Conservation (phyloP, 2,888 invertebrate genomes). For the Philereme vetulata region DNA sequence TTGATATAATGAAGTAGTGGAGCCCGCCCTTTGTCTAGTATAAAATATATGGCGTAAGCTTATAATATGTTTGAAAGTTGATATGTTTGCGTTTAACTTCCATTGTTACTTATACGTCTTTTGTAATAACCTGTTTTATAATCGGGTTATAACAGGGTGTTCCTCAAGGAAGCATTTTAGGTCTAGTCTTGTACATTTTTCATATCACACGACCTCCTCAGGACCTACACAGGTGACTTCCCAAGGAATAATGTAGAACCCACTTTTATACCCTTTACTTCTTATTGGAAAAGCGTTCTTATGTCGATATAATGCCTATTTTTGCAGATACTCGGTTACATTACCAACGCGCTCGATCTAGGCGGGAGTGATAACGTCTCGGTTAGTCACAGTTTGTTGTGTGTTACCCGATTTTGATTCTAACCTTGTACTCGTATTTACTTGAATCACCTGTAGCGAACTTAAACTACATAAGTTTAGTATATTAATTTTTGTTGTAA, state of each 20-base stretch:
- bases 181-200: background rate
- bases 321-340: slow-evolving; percentile 77
- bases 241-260: no score
- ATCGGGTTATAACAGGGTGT: no score
- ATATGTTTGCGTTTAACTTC: no score
- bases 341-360: slow-evolving; percentile 72
- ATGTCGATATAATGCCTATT: slow-evolving; percentile 29
- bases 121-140: no score
- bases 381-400: slow-evolving; percentile 65
- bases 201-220: no score
- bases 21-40: no score
- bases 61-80: no score
- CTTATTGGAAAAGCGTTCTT: background rate
- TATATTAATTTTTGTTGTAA: background rate
- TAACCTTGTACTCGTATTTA: slow-evolving; percentile 11
- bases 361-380: slow-evolving; percentile 61
- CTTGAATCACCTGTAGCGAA: slow-evolving; percentile 14
- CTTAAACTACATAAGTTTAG: background rate
- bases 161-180: background rate
- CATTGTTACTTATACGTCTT: no score
- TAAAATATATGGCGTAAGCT: no score
- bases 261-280: no score
- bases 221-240: no score
- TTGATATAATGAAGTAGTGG: no score
- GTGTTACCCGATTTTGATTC: slow-evolving; percentile 35